Conservation (phyloP, 2,888 invertebrate species). For the Pollenia labialis region DNA sequence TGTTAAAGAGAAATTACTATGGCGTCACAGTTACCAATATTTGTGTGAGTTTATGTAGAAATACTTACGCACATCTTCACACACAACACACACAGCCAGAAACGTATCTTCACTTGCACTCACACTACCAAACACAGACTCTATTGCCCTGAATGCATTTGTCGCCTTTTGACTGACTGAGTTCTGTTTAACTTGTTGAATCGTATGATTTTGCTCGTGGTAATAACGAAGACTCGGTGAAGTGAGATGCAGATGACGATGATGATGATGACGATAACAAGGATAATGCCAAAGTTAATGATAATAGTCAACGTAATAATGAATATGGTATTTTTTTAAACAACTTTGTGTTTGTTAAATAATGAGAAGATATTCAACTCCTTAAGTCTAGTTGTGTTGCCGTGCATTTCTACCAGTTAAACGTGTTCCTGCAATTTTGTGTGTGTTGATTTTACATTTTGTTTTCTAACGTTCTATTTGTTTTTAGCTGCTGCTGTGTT, state of each 20-base stretch:
- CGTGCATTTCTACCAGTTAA: slow-evolving; percentile 11
- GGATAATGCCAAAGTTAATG: slow-evolving; percentile 9
- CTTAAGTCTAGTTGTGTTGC: not conserved
- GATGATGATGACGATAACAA: slow-evolving; percentile 17
- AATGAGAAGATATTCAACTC: slow-evolving; percentile 43
- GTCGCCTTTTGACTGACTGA: slow-evolving; percentile 61
- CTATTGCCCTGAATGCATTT: slow-evolving; percentile 63
- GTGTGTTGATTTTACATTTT: slow-evolving; percentile 32
- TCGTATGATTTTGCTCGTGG: slow-evolving; percentile 57
- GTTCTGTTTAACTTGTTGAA: slow-evolving; percentile 75
- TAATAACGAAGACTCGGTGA: slow-evolving; percentile 33
- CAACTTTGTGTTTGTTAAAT: slow-evolving; percentile 36
- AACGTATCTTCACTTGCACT: no score
- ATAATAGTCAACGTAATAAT: slow-evolving; percentile 45
- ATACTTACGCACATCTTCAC: slow-evolving; percentile 11
- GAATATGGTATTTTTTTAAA: slow-evolving; percentile 16
- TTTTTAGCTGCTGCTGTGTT: not conserved
- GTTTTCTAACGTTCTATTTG: slow-evolving; percentile 40
- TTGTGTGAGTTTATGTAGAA: slow-evolving; percentile 3
- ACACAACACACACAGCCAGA: not conserved
- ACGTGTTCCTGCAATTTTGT: slow-evolving; percentile 4
- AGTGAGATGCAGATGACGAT: slow-evolving; percentile 10
- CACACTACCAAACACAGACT: slow-evolving; percentile 30
- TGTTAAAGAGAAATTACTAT: not conserved
- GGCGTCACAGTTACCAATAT: slow-evolving; percentile 1